Conservation (phyloP, 2,797 vertebrate species). For the Hoplostethus mediterraneus region DNA sequence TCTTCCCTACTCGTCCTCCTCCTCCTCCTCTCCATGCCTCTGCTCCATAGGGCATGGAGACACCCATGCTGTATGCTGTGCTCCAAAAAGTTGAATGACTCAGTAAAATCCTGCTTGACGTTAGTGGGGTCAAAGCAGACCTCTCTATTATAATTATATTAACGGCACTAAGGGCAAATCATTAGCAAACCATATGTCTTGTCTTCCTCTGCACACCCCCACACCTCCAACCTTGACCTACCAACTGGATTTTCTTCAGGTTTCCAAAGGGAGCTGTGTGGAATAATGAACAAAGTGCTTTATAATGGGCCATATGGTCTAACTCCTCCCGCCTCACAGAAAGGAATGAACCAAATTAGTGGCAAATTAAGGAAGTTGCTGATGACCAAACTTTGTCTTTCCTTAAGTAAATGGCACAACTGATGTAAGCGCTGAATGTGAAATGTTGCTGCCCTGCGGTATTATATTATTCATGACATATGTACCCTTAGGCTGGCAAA, state of each 20-base stretch:
- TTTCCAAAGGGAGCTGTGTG: constrained; percentile 74
- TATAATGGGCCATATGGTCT: constrained; percentile 85
- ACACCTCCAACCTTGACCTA: constrained; percentile 57
- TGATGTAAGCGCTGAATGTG: constrained; percentile 29
- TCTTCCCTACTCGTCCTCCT: constrained; percentile 7
- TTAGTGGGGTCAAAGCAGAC: constrained; percentile 31
- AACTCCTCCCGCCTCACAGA: constrained; percentile 63
- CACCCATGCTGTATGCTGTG: constrained; percentile 44
- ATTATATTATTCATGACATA: constrained; percentile 76
- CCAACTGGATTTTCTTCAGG: constrained; percentile 61
- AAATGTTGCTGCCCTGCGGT: constrained; percentile 47
- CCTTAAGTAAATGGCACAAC: constrained; percentile 28
- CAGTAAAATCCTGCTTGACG: constrained; percentile 41
- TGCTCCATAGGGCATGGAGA: too few relatives aligned
- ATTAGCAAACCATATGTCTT: constrained; percentile 78
- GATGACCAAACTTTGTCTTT: constrained; percentile 48
- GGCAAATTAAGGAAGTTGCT: constrained; percentile 65
- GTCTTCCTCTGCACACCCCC: constrained; percentile 34
- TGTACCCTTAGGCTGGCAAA: constrained; percentile 39
- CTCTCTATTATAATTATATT: constrained; percentile 68
- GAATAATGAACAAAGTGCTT: constrained; percentile 79
- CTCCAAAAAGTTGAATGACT: constrained; percentile 59
- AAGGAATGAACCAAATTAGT: constrained; percentile 56
- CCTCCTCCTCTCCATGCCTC: constrained; percentile 6
- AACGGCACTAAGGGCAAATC: constrained; percentile 59